Conservation (phyloP, 1,140 invertebrate genomes). For the Teleogryllus occipitalis region DNA sequence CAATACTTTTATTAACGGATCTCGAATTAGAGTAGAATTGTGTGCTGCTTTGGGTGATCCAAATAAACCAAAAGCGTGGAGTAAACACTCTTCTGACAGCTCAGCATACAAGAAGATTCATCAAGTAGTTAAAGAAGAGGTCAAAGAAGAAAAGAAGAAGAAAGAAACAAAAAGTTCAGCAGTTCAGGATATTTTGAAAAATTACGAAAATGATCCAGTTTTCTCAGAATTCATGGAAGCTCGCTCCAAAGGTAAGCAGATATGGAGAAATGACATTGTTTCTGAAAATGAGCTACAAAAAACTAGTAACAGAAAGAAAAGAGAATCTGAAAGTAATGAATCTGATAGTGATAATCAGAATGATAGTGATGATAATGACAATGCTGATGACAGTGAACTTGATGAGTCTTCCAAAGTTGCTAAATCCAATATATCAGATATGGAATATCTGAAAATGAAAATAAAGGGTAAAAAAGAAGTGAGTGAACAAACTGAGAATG, state of each 20-base stretch:
- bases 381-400: conserved; percentile 28
- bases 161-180: conserved; percentile 20
- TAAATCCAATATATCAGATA: conserved; percentile 59
- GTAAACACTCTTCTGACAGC: conserved; percentile 70
- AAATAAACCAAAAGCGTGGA: conserved; percentile 83
- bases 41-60: conserved; percentile 50
- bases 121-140: conserved; percentile 26
- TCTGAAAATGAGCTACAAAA: conserved; percentile 20
- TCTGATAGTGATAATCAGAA: conserved; percentile 34
- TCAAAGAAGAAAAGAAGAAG: conserved; percentile 25
- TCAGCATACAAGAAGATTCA: conserved; percentile 49
- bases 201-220: conserved; percentile 75
- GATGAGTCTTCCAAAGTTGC: conserved; percentile 44
- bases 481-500: conserved; percentile 39
- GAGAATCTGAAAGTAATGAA: conserved; percentile 47
- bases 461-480: conserved; percentile 38
- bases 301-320: neutral
- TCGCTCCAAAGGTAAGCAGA: conserved; percentile 53
- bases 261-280: conserved; percentile 61
- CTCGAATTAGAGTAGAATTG: conserved; percentile 64
- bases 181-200: neutral
- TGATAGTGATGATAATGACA: conserved; percentile 22
- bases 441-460: conserved; percentile 42
- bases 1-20: conserved; percentile 73
- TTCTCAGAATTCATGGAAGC: conserved; percentile 82